phyloP scores from a whole-genome alignment of 1,140 invertebrate species.

The Euwallacea fornicatus region DNA sequence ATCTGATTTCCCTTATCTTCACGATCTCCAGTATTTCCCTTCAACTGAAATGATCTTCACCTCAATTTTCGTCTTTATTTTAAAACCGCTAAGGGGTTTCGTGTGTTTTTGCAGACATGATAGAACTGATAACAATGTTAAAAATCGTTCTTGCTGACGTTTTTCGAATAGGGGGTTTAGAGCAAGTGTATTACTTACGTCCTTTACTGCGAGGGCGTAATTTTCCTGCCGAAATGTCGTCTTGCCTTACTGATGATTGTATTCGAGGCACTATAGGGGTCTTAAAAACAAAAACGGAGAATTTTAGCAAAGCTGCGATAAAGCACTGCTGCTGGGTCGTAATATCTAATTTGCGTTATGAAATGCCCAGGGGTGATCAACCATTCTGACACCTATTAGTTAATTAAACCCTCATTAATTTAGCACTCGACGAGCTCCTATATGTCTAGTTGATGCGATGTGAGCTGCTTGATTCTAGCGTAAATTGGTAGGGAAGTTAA shows the following conservation, averaged over 20 bases:
- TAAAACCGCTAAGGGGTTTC: constrained; percentile 7
- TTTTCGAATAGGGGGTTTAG: constrained; percentile 14
- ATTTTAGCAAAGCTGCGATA: not conserved
- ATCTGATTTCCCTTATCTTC: no score
- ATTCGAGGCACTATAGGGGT: constrained; percentile 5
- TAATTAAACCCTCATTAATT: not conserved
- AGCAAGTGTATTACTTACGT: constrained; percentile 24
- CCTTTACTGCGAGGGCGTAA: constrained; percentile 21
- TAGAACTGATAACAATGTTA: constrained; percentile 25
- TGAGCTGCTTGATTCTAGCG: not conserved
- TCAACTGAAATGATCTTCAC: constrained; percentile 5
- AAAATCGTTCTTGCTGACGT: constrained; percentile 20
- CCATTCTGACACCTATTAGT: not conserved
- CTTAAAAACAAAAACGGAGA: constrained; percentile 13
- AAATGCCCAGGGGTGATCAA: not conserved
- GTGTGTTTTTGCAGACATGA: constrained; percentile 8
- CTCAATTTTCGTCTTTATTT: constrained; percentile 10
- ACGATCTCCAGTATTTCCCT: not conserved
- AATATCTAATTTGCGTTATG: not conserved
- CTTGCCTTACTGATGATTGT: constrained; percentile 19
- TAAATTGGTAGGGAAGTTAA: constrained; percentile 13
- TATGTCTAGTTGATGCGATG: not conserved
- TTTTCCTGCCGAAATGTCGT: constrained; percentile 16
- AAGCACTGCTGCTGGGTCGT: not conserved
- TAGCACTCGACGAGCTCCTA: not conserved